Percentiles rank a stretch among this genome's conserved stretches.
Evolutionary conservation across 1,140 invertebrate species (phyloP).

Genomic region (Achroia grisella): DNA sequence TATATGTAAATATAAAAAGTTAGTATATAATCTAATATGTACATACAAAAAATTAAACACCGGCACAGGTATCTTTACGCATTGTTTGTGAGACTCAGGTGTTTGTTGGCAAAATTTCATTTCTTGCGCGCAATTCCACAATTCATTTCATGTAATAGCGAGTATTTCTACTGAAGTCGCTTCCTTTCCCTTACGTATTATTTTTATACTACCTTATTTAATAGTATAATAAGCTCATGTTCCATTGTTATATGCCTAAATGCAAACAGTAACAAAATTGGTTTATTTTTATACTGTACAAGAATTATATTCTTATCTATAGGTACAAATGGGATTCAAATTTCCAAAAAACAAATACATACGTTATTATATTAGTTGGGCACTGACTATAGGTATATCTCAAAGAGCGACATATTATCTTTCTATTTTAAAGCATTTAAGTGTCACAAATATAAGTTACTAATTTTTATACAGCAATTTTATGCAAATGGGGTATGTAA

Average conservation of each 20-base stretch:
- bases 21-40: too few species aligned
- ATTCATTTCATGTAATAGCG: conserved; percentile 9
- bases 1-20: too few species aligned
- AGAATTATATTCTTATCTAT: neutral
- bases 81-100: conserved; percentile 9
- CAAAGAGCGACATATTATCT: too few species aligned
- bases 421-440: too few species aligned
- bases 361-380: neutral
- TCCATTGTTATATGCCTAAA: too few species aligned
- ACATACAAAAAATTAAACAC: neutral
- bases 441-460: too few species aligned
- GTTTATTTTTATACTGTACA: neutral
- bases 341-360: neutral
- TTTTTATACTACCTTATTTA: neutral
- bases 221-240: too few species aligned
- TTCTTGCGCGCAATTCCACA: conserved; percentile 6
- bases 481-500: too few species aligned
- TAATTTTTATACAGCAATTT: too few species aligned
- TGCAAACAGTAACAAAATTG: neutral
- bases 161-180: neutral
- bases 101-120: conserved; percentile 8
- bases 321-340: neutral
- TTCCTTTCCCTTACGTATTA: neutral
- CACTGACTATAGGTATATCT: too few species aligned
- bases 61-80: conserved; percentile 1